A percentile compares a stretch with the other conserved stretches of the same genome.
phyloP scores from a whole-genome alignment of 2,888 invertebrate species.

The Schizaphis graminum region DNA sequence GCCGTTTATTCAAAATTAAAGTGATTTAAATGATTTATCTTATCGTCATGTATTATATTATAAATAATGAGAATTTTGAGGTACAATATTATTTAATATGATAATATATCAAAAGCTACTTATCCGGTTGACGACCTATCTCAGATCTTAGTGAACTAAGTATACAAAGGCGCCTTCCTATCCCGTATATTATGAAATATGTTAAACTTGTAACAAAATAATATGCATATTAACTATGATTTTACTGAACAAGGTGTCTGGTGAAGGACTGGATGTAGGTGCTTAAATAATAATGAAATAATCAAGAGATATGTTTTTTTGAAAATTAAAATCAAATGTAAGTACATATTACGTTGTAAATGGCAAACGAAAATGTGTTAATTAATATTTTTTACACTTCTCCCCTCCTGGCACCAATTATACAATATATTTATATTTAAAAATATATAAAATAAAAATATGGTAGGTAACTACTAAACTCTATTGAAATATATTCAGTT shows the following conservation, averaged over 20 bases:
- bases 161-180: background rate
- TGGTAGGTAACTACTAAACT: too few relatives aligned
- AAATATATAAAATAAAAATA: background rate
- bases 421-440: too few relatives aligned
- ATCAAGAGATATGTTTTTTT: background rate
- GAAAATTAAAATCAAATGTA: background rate
- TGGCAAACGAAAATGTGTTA: background rate
- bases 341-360: background rate
- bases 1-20: background rate
- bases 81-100: background rate
- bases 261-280: background rate
- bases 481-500: too few relatives aligned
- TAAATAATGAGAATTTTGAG: background rate
- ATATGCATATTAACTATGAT: background rate
- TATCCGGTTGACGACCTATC: background rate
- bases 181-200: background rate
- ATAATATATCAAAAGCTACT: background rate
- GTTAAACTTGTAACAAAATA: background rate
- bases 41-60: background rate
- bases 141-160: background rate
- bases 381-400: background rate
- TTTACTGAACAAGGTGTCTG: too few relatives aligned
- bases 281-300: background rate
- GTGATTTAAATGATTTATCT: constrained; percentile 6
- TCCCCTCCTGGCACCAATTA: background rate